A percentile compares a stretch with the other conserved stretches of the same genome.
Conservation (phyloP, 64 coral and sea anemone genomes). For the Pachyseris speciosa region DNA sequence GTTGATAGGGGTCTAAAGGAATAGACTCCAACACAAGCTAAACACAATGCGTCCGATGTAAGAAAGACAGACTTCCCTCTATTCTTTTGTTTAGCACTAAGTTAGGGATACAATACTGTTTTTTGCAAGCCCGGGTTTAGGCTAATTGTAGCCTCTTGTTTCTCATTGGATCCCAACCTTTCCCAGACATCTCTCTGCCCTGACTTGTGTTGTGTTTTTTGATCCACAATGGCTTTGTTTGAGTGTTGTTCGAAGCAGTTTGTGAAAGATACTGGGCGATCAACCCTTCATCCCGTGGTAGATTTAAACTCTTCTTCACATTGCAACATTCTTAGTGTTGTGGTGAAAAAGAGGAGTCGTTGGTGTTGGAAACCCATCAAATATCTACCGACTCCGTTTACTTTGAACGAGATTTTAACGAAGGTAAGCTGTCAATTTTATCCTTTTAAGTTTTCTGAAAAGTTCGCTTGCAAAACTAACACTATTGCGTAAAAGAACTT, state of each 20-base stretch:
- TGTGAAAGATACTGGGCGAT: conserved; percentile 88
- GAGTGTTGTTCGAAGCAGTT: conserved; percentile 84
- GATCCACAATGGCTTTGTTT: conserved; percentile 76
- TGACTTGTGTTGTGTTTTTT: background rate
- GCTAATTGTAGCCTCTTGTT: no score
- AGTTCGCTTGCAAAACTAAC: no score
- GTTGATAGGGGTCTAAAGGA: no score
- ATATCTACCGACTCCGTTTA: conserved; percentile 80
- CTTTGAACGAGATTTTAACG: conserved; percentile 72
- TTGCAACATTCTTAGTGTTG: conserved; percentile 79
- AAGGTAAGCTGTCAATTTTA: conserved; percentile 36
- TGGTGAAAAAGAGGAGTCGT: conserved; percentile 86
- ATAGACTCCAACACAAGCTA: no score
- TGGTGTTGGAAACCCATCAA: conserved; percentile 82
- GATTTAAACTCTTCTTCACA: conserved; percentile 82
- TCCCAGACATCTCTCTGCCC: background rate
- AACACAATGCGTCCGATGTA: no score
- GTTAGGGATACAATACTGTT: no score
- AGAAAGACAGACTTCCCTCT: no score
- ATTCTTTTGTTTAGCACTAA: no score
- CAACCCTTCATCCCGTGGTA: conserved; percentile 72
- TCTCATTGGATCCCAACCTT: background rate
- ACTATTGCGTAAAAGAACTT: no score
- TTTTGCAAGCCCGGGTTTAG: no score
- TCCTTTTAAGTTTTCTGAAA: background rate